Percentiles rank a stretch among this genome's conserved stretches.
These are phyloP conservation scores for Liparis tanakae DNA, from an alignment of 2,797 vertebrate species.

Conservation along the genomic window DNA sequence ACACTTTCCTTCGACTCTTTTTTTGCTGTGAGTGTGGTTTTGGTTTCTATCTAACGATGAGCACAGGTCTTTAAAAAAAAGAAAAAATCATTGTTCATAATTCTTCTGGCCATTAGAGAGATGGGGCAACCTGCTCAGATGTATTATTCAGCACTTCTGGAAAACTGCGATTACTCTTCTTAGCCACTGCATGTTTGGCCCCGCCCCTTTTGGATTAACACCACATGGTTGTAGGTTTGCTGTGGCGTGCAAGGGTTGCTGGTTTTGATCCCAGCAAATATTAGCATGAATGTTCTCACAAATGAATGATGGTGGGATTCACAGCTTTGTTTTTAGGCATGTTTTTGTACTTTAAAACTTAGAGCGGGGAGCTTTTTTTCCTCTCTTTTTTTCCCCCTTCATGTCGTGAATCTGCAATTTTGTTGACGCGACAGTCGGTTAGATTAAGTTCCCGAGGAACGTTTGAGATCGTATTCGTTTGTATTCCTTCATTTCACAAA, in stretches of 20 bases:
- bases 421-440: slow-evolving; percentile 3
- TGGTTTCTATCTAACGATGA: slow-evolving; percentile 50
- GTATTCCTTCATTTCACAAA: slow-evolving; percentile 24
- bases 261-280: slow-evolving; percentile 60
- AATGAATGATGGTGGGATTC: slow-evolving; percentile 49
- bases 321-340: slow-evolving; percentile 64
- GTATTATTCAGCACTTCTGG: slow-evolving; percentile 63
- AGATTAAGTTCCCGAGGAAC: slow-evolving; percentile 16
- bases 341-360: slow-evolving; percentile 64
- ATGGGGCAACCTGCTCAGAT: slow-evolving; percentile 42
- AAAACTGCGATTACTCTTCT: slow-evolving; percentile 68
- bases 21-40: slow-evolving; percentile 55
- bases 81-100: slow-evolving; percentile 28
- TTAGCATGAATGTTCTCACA: slow-evolving; percentile 70
- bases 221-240: slow-evolving; percentile 65
- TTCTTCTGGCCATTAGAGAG: slow-evolving; percentile 43
- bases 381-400: slow-evolving; percentile 24
- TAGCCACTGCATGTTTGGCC: slow-evolving; percentile 69
- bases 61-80: slow-evolving; percentile 2
- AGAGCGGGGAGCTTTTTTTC: slow-evolving; percentile 43
- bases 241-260: slow-evolving; percentile 68
- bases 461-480: slow-evolving; percentile 22
- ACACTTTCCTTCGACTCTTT: slow-evolving; percentile 84
- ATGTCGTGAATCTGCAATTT: background rate
- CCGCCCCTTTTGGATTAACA: slow-evolving; percentile 63